Base-by-base conservation (phyloP, 2,113 vertebrate species). In the Pao palembangensis region DNA sequence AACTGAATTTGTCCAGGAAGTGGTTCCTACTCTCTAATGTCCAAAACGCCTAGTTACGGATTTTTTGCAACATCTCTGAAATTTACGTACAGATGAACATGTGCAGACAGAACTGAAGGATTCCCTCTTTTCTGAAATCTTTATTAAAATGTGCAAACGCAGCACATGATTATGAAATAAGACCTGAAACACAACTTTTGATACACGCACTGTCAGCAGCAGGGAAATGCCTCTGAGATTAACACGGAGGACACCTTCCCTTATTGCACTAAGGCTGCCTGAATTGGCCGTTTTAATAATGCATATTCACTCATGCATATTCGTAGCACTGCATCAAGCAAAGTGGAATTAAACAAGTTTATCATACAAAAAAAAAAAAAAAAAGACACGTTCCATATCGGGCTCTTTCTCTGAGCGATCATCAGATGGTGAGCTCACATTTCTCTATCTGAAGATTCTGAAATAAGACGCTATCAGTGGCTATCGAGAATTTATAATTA, bases 221-320 rank as follows among this genome's bases (percentile, higher is more conserved):
- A 63, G 73, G 71, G 67, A 80, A 81, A 10, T 46, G 73, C 61
- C 66, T 74, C 55, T 20, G 70, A 82, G 73, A 88, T 81, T 75
- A 88, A 81, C 82, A 83, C 11, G 38, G 84, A 75, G 58, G 59
- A 63, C 31, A 60, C 78, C 51, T 70, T 44, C 57, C 55, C 68
- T 84, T 71, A 79, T 84, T 76, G 69, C 80, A 18, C 76, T 71
- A 64, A 67, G 59, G 64, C 60, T 73, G 73, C 70, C 62, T 58
- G 70, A 84, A 79, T 59, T 61, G 76, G 55, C 66, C 18, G n/a
- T 74, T 75, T 89, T 85, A 87, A 91, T 87, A 85, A 87, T 89
- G 79, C 80, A 88, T 78, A 78, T 59, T 82, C 68, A 76, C 83
- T 78, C 83, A 87, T 88, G 83, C 61, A 86, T 82, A 87, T 87